Evolutionary conservation across 2,888 invertebrate species (phyloP).

Genomic region (Harpalus rubripes): DNA sequence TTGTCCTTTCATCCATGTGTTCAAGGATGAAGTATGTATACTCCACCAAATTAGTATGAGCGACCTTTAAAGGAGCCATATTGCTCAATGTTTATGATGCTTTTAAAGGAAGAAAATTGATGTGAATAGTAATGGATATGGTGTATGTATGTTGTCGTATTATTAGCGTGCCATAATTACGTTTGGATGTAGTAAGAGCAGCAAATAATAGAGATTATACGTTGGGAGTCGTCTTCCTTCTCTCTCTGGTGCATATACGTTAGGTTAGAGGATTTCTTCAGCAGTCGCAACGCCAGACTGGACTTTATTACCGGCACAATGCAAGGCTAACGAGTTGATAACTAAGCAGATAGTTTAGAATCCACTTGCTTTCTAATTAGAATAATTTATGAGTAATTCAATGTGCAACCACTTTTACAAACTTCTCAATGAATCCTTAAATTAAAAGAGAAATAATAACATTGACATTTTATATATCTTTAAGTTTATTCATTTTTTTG

Average conservation of each 20-base stretch:
- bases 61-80: no score
- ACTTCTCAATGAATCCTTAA: no score
- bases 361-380: constrained; percentile 35
- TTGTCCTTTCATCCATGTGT: no score
- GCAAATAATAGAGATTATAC: constrained; percentile 47
- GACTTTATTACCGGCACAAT: constrained; percentile 37
- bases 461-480: no score
- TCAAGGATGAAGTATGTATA: no score
- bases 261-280: constrained; percentile 6
- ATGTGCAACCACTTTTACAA: no score
- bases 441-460: no score
- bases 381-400: no score
- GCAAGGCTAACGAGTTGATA: constrained; percentile 38
- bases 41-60: no score
- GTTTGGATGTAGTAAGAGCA: constrained; percentile 30
- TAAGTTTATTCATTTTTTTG: no score
- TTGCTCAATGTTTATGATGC: no score
- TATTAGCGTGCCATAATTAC: constrained; percentile 38
- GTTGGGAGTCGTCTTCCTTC: not conserved
- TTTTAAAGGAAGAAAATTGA: no score
- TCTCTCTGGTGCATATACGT: not conserved
- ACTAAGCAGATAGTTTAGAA: constrained; percentile 20
- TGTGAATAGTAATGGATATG: not conserved
- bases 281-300: not conserved
- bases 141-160: constrained; percentile 9